Conservation (phyloP, 2,113 vertebrate genomes). For the Thermophis baileyi region DNA sequence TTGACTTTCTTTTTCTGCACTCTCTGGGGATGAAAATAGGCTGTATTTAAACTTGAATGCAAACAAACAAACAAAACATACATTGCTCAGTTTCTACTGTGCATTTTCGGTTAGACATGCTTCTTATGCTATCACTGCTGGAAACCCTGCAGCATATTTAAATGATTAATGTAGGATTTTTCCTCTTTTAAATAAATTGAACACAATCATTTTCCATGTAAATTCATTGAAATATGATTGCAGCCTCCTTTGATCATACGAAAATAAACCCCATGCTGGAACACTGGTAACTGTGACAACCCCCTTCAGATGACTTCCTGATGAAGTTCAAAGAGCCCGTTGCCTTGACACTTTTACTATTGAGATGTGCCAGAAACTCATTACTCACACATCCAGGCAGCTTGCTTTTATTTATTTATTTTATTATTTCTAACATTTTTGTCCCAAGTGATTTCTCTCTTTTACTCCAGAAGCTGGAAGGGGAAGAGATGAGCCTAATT, state of each 20-base stretch:
- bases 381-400: fast-evolving
- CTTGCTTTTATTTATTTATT: neutral
- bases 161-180: neutral
- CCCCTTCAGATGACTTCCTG: neutral
- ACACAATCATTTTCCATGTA: neutral
- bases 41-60: neutral
- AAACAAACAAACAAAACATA: neutral
- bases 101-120: neutral
- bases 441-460: neutral
- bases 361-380: neutral
- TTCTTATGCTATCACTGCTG: neutral
- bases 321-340: constrained; percentile 13
- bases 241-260: constrained; percentile 1
- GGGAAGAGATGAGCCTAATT: neutral
- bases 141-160: neutral
- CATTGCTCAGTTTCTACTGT: neutral
- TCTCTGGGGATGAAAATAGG: neutral
- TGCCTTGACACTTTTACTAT: constrained; percentile 13
- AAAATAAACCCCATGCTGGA: neutral
- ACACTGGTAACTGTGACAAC: constrained; percentile 26
- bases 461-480: neutral
- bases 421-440: neutral
- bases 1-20: neutral
- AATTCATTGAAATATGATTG: neutral
- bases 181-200: neutral